Percentiles rank a stretch among this genome's conserved stretches.
These are phyloP conservation scores for Laticauda colubrina DNA, from an alignment of 2,113 vertebrate genomes.

Conservation along the genomic window DNA sequence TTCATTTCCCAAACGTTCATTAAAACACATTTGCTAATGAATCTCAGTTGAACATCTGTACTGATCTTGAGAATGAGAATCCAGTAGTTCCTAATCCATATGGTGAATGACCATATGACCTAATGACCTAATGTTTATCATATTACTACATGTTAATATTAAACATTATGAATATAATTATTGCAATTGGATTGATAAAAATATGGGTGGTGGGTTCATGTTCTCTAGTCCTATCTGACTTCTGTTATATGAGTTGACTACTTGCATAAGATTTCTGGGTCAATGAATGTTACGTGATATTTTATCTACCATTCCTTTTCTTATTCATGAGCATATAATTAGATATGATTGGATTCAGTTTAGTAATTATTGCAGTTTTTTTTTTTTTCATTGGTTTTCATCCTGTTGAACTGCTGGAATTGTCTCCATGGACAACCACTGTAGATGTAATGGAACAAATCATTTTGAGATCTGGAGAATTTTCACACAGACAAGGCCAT, in stretches of 20 bases:
- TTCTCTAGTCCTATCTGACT: neutral
- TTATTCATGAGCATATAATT: neutral
- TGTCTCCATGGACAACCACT: too few relatives aligned
- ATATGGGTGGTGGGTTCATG: neutral
- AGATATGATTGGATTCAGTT: neutral
- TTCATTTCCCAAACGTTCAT: neutral
- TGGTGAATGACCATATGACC: too few relatives aligned
- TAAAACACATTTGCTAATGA: neutral
- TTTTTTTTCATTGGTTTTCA: neutral
- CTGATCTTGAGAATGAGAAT: neutral
- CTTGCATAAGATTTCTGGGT: neutral
- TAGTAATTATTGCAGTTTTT: neutral
- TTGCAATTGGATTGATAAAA: neutral
- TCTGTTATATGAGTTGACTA: neutral
- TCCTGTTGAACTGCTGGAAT: neutral
- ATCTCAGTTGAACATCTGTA: neutral
- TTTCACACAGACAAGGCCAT: neutral
- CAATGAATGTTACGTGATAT: neutral
- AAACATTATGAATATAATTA: neutral
- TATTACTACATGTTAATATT: neutral
- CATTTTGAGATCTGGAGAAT: neutral
- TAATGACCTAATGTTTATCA: neutral
- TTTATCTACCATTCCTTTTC: neutral
- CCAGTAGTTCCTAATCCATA: neutral
- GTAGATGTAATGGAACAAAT: neutral